These are phyloP conservation scores for Haliclona indistincta DNA, from an alignment of 37 sponge, comb jelly and placozoan species.

Conservation along the genomic window DNA sequence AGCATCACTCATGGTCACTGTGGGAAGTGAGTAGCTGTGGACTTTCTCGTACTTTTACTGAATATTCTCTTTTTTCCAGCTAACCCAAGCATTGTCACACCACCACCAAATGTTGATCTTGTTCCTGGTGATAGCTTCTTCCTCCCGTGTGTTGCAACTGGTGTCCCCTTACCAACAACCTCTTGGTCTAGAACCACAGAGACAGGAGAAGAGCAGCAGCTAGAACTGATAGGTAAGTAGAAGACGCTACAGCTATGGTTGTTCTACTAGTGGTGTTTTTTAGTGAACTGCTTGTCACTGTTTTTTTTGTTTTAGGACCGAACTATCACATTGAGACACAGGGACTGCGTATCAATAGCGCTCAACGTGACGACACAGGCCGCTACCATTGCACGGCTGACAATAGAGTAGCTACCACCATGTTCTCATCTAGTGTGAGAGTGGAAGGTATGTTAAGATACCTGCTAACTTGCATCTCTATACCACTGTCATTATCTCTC, in stretches of 20 bases:
- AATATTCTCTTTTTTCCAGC: background rate
- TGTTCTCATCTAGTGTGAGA: slow-evolving; percentile 15
- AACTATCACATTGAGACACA: background rate
- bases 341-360: slow-evolving; percentile 31
- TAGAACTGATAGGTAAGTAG: background rate
- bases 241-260: too few species aligned
- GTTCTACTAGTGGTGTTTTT: too few species aligned
- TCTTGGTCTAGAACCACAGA: slow-evolving; percentile 45
- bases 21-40: slow-evolving; percentile 39
- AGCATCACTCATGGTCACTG: slow-evolving; percentile 38
- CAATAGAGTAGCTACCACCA: slow-evolving; percentile 36
- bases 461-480: background rate
- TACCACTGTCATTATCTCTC: background rate
- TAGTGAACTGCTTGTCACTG: background rate
- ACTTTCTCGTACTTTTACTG: background rate
- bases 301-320: background rate
- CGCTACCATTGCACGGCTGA: slow-evolving; percentile 35
- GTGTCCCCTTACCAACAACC: slow-evolving; percentile 26
- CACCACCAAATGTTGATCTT: slow-evolving; percentile 17
- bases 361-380: slow-evolving; percentile 32
- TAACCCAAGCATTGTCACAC: slow-evolving; percentile 2
- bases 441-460: slow-evolving; percentile 43
- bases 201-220: background rate
- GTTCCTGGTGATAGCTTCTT: slow-evolving; percentile 3
- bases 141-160: slow-evolving; percentile 42